phyloP scores from a whole-genome alignment of 2,888 invertebrate genomes.

The Caenorhabditis parvicauda region DNA sequence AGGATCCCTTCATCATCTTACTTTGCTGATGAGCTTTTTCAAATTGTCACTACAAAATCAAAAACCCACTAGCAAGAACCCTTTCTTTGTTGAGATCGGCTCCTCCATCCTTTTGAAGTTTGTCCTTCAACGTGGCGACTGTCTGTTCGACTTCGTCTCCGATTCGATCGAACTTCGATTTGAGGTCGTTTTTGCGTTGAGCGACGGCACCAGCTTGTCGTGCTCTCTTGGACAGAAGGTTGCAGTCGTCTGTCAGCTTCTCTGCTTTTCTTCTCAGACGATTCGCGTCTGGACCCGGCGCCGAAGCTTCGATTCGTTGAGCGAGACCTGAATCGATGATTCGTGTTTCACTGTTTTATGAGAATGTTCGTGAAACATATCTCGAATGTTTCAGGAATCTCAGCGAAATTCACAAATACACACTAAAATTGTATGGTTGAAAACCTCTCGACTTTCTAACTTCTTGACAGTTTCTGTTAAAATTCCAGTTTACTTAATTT shows the following conservation, averaged over 20 bases:
- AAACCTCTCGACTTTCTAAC: too few species aligned
- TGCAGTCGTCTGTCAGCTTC: constrained; percentile 39
- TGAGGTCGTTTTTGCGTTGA: constrained; percentile 29
- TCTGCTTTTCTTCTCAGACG: constrained; percentile 45
- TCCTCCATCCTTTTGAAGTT: constrained; percentile 34
- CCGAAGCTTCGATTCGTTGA: constrained; percentile 35
- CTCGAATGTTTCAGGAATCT: background rate
- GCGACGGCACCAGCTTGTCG: constrained; percentile 29
- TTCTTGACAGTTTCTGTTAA: too few species aligned
- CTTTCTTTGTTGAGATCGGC: constrained; percentile 30
- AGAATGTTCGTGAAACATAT: too few species aligned
- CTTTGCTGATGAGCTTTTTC: background rate
- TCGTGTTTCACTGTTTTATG: too few species aligned
- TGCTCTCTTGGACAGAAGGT: constrained; percentile 41
- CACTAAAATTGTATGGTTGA: too few species aligned
- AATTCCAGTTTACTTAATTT: too few species aligned
- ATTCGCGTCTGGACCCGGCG: constrained; percentile 50
- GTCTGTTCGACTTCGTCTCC: constrained; percentile 28
- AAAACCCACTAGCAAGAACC: constrained; percentile 34
- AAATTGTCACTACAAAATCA: background rate
- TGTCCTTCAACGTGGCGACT: constrained; percentile 20
- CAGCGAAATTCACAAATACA: too few species aligned
- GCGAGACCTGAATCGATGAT: constrained; percentile 6
- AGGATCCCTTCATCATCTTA: background rate
- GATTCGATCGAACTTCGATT: constrained; percentile 20